Percentiles rank a stretch among this genome's conserved stretches.
phyloP scores from a whole-genome alignment of 2,797 vertebrate species.

The Sorex maritimensis region DNA sequence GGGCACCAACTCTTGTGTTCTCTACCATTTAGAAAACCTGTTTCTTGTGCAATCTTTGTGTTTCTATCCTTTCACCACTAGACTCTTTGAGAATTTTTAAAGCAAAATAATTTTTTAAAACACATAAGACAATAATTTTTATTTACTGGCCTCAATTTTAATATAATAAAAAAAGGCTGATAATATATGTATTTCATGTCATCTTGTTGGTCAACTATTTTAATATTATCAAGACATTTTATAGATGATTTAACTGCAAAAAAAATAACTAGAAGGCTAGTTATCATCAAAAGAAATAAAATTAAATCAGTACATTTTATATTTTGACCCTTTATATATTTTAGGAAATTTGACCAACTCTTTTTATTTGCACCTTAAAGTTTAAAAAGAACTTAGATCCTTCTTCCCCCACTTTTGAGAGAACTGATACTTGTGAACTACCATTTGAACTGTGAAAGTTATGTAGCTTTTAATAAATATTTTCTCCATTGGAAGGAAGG shows the following conservation, averaged over 20 bases:
- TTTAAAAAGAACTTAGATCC: slow-evolving; percentile 15
- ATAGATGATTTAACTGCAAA: slow-evolving; percentile 36
- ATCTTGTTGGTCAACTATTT: slow-evolving; percentile 38
- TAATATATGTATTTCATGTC: slow-evolving; percentile 50
- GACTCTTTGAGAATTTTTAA: slow-evolving; percentile 62
- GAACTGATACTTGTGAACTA: not conserved
- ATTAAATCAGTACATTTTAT: slow-evolving; percentile 63
- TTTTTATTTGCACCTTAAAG: slow-evolving; percentile 43
- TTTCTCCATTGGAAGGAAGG: not conserved
- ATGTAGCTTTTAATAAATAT: not conserved
- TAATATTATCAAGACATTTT: slow-evolving; percentile 60
- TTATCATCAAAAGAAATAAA: slow-evolving; percentile 57
- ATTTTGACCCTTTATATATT: not conserved
- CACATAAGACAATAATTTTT: slow-evolving; percentile 46
- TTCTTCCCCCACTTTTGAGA: not conserved
- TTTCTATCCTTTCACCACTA: slow-evolving; percentile 11
- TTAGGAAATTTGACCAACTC: slow-evolving; percentile 51
- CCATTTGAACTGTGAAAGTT: not conserved
- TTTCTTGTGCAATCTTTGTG: not conserved
- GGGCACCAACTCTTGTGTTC: not conserved
- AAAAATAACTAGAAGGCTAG: slow-evolving; percentile 13
- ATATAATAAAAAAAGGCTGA: not conserved
- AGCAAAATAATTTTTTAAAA: slow-evolving; percentile 57
- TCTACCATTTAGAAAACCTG: not conserved
- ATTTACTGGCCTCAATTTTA: slow-evolving; percentile 63